These are phyloP conservation scores for Pyrgus malvae DNA, from an alignment of 2,888 invertebrate genomes.

Conservation along the genomic window DNA sequence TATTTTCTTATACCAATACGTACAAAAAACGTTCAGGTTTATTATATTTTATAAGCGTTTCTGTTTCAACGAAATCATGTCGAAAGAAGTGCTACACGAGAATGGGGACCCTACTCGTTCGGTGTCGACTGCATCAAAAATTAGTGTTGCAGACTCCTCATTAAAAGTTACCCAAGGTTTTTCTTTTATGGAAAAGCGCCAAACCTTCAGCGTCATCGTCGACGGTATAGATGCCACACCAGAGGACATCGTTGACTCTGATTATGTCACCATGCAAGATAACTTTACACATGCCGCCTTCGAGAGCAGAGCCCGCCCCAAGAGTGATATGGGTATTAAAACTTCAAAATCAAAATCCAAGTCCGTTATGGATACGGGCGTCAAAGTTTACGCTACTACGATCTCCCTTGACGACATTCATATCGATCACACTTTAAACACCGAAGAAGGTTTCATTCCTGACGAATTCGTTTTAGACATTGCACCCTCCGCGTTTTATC, in stretches of 20 bases:
- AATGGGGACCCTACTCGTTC: slow-evolving; percentile 22
- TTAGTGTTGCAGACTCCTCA: slow-evolving; percentile 36
- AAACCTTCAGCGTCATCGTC: slow-evolving; percentile 47
- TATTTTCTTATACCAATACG: not conserved
- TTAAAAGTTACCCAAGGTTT: slow-evolving; percentile 43
- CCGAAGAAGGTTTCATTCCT: slow-evolving; percentile 55
- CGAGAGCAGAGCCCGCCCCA: slow-evolving; percentile 48
- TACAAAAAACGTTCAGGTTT: not conserved
- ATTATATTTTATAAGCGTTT: not conserved
- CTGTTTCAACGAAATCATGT: not conserved
- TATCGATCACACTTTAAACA: slow-evolving; percentile 74
- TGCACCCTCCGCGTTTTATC: slow-evolving; percentile 69
- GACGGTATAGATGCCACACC: slow-evolving; percentile 59
- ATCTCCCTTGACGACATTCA: slow-evolving; percentile 76
- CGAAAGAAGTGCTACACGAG: slow-evolving; percentile 1
- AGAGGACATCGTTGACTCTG: slow-evolving; percentile 52
- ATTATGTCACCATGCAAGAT: slow-evolving; percentile 59
- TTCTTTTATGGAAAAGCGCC: slow-evolving; percentile 57
- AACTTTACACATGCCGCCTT: slow-evolving; percentile 61
- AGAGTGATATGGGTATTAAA: slow-evolving; percentile 50
- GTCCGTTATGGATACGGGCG: slow-evolving; percentile 46
- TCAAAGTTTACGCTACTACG: slow-evolving; percentile 71
- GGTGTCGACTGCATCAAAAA: slow-evolving; percentile 29
- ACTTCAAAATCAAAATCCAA: slow-evolving; percentile 43
- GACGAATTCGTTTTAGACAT: slow-evolving; percentile 50